Evolutionary conservation across 2,113 vertebrate genomes (phyloP), one percentile per base, ranked within the genome.

Genomic region (Chroicocephalus ridibundus): DNA sequence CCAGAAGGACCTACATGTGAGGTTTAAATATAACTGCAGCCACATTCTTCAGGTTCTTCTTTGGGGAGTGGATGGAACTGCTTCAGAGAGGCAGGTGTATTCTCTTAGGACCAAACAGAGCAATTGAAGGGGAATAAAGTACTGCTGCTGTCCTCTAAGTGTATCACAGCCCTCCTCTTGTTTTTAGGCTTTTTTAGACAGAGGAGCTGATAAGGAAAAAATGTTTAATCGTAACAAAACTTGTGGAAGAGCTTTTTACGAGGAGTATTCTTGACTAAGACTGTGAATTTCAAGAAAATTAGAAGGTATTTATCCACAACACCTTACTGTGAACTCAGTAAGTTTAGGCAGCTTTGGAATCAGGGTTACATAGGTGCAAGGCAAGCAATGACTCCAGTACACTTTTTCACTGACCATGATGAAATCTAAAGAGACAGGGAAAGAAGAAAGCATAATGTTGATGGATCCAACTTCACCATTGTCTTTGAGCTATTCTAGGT

Each of bases 21-120:
- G 32, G 58, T 94, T 94, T 96, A 97, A 94, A 95, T 96, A 96
- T 97, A 94, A 93, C 95, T 80, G 46, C 83, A 92, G 42, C 40
- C 82, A 65, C 3, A 0, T 88, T 88, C 44, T 88, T 49, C 34
- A 57, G 62, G 40, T 84, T 89, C 81, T 92, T 92, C 61, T 88
- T 94, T 61, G 70, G 88, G 80, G 83, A 91, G 36, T 16, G 57
- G 40, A 82, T 87, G 65, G 65, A 82, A 87, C 44, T 46, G 57
- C 58, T 85, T 92, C 38, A 87, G 92, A 64, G 27, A 89, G 19
- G 25, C 88, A 96, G 83, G 88, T 95, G 72, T 86, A 36, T 58
- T 84, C 92, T 97, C 82, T 38, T 78, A 82, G 52, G 94, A 84
- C 34, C 34, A 86, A 96, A 89, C 21, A 88, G 54, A 83, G 10